phyloP scores from a whole-genome alignment of 2,797 vertebrate genomes.

The Labeo calbasu region DNA sequence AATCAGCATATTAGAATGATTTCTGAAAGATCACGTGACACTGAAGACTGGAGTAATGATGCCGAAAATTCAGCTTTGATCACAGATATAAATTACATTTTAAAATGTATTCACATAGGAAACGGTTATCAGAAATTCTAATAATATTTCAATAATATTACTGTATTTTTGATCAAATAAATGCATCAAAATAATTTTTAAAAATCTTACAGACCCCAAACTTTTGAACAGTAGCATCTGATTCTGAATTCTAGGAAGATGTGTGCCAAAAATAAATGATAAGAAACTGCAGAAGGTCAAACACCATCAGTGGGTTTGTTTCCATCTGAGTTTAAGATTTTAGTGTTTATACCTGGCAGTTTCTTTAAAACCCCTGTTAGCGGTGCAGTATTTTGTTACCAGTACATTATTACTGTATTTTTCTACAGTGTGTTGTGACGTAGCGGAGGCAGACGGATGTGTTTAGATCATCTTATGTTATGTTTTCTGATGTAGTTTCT shows the following conservation, averaged over 20 bases:
- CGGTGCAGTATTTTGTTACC: constrained; percentile 73
- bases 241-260: constrained; percentile 37
- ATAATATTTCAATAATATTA: not conserved
- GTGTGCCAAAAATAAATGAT: constrained; percentile 50
- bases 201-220: not conserved
- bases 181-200: not conserved
- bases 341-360: constrained; percentile 57
- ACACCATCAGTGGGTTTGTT: not conserved
- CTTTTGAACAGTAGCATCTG: not conserved
- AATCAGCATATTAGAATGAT: not conserved
- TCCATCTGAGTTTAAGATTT: not conserved
- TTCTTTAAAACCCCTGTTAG: constrained; percentile 65
- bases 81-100: not conserved
- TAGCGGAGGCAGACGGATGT: not conserved
- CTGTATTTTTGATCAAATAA: not conserved
- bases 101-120: not conserved
- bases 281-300: not conserved
- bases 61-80: not conserved
- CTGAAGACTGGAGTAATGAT: not conserved
- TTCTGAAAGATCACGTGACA: not conserved
- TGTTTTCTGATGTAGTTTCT: constrained; percentile 59
- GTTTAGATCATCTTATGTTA: constrained; percentile 60
- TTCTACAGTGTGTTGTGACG: constrained; percentile 52
- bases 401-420: constrained; percentile 56
- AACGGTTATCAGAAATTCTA: not conserved